These are phyloP conservation scores for Cettia cetti DNA, from an alignment of 2,113 vertebrate species.

Conservation along the genomic window DNA sequence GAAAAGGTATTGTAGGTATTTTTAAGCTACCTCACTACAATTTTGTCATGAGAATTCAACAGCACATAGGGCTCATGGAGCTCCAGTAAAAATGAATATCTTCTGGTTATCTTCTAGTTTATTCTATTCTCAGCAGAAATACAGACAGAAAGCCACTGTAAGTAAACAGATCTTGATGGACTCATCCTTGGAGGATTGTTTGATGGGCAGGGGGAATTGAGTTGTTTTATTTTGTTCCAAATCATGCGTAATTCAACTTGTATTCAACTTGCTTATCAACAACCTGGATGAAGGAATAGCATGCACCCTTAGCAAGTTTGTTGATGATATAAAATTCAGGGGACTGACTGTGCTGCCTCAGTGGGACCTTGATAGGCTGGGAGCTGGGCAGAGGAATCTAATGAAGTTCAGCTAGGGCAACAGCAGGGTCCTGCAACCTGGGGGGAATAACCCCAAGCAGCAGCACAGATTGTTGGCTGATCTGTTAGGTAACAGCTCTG, in stretches of 20 bases:
- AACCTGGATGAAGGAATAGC: not conserved
- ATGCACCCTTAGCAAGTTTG: not conserved
- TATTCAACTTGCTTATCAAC: not conserved
- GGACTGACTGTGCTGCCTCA: not conserved
- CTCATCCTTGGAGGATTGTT: not conserved
- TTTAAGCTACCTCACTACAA: not conserved
- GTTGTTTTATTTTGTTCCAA: not conserved
- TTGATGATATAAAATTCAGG: fast-evolving
- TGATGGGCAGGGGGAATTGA: not conserved
- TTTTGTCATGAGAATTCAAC: not conserved
- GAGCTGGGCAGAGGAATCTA: not conserved
- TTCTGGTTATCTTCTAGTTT: not conserved
- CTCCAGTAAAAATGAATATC: not conserved
- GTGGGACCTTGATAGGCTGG: fast-evolving
- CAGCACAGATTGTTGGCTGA: not conserved
- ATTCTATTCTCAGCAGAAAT: not conserved
- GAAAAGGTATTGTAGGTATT: too few species aligned
- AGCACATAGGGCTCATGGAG: not conserved
- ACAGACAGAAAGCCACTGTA: not conserved
- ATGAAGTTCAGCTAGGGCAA: not conserved
- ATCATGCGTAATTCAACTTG: not conserved
- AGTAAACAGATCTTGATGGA: not conserved
- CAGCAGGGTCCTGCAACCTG: not conserved
- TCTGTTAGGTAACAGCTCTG: not conserved
- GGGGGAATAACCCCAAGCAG: not conserved